A percentile compares a stretch with the other conserved stretches of the same genome.
Evolutionary conservation across 30 jellyfish, hydroid and myxozoan genomes (phyloP).

Genomic region (Sanderia malayensis): DNA sequence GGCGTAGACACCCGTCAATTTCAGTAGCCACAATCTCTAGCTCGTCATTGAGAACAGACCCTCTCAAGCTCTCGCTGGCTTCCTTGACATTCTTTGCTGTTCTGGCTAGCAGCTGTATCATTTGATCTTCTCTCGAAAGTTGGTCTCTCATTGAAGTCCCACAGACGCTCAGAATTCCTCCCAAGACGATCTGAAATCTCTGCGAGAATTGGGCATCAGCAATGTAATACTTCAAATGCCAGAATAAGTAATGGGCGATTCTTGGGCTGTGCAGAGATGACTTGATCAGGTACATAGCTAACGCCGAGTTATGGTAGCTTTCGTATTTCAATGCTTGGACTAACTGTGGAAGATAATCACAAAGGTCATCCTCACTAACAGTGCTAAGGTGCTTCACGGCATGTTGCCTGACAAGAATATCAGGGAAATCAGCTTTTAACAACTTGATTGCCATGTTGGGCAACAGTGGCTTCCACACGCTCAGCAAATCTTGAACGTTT

Average conservation of each 20-base stretch:
- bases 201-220: conserved; percentile 92
- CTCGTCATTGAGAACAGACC: conserved; percentile 42
- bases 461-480: conserved; percentile 70
- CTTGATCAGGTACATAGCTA: conserved; percentile 72
- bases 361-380: conserved; percentile 73
- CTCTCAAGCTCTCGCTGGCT: conserved; percentile 58
- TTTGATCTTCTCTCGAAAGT: conserved; percentile 73
- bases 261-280: conserved; percentile 74
- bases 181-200: conserved; percentile 84
- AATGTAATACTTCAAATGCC: conserved; percentile 91
- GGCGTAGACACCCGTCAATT: conserved; percentile 50
- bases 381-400: conserved; percentile 80
- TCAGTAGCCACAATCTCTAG: conserved; percentile 49
- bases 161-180: conserved; percentile 87
- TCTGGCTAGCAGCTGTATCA: conserved; percentile 54
- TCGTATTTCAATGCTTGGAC: conserved; percentile 93
- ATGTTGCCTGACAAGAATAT: conserved; percentile 57
- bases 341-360: conserved; percentile 83
- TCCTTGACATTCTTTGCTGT: conserved; percentile 72
- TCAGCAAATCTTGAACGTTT: conserved; percentile 59
- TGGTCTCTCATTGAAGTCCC: conserved; percentile 82
- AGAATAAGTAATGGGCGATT: conserved; percentile 82
- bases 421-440: conserved; percentile 89
- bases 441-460: conserved; percentile 77
- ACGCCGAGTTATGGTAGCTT: conserved; percentile 87